Evolutionary conservation across 2,797 vertebrate genomes (phyloP).

Genomic region (Sandelia bainsii): DNA sequence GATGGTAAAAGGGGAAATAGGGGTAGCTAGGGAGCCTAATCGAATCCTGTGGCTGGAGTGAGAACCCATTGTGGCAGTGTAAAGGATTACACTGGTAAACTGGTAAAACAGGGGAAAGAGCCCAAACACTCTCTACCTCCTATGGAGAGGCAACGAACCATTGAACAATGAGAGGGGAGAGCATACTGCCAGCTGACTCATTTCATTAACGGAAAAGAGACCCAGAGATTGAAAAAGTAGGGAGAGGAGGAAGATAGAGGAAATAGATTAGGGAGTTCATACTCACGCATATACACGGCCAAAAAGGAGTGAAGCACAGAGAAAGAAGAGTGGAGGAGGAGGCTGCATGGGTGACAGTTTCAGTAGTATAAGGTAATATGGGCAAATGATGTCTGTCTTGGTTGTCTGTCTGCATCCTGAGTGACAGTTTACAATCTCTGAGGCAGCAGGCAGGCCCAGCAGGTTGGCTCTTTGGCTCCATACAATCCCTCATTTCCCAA

Average conservation of each 20-base stretch:
- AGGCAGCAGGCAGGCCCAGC: slow-evolving; percentile 77
- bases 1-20: slow-evolving; percentile 22
- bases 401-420: slow-evolving; percentile 80
- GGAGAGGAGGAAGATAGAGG: slow-evolving; percentile 30
- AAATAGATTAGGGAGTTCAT: slow-evolving; percentile 63
- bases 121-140: slow-evolving; percentile 75
- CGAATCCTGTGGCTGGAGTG: slow-evolving; percentile 76
- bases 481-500: slow-evolving; percentile 71
- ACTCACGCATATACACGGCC: slow-evolving; percentile 56
- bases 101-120: slow-evolving; percentile 81
- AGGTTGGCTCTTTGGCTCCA: slow-evolving; percentile 66
- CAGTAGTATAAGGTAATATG: slow-evolving; percentile 66
- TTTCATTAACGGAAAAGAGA: slow-evolving; percentile 62
- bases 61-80: slow-evolving; percentile 79
- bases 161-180: slow-evolving; percentile 67
- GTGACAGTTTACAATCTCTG: slow-evolving; percentile 82
- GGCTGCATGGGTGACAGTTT: slow-evolving; percentile 55
- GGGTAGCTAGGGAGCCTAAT: slow-evolving; percentile 76
- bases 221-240: slow-evolving; percentile 23
- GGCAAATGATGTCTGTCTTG: slow-evolving; percentile 77
- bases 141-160: slow-evolving; percentile 74
- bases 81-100: slow-evolving; percentile 86
- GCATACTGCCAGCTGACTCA: slow-evolving; percentile 61
- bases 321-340: slow-evolving; percentile 43
- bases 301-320: slow-evolving; percentile 46